These are phyloP conservation scores for Betta splendens DNA, from an alignment of 2,797 vertebrate genomes.

Conservation along the genomic window DNA sequence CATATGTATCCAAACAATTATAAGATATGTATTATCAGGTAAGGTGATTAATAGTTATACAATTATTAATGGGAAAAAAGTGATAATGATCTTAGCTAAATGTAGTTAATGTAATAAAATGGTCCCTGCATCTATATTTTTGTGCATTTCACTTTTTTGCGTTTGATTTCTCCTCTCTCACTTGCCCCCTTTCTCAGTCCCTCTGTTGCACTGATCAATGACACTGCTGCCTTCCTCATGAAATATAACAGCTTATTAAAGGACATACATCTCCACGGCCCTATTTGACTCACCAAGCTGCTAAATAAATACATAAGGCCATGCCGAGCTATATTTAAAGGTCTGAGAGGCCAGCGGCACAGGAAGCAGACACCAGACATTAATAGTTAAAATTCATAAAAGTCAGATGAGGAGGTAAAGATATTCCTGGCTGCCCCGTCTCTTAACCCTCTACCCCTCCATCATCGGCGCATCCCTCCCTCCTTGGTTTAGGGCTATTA, in stretches of 20 bases:
- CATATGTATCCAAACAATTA: neutral
- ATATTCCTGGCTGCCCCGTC: slow-evolving; percentile 75
- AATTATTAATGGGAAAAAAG: neutral
- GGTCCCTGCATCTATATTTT: neutral
- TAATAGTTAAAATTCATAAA: slow-evolving; percentile 89
- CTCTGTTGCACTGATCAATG: slow-evolving; percentile 75
- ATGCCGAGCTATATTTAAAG: slow-evolving; percentile 68
- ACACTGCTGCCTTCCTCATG: slow-evolving; percentile 74
- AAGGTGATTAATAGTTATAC: neutral
- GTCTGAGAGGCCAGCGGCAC: slow-evolving; percentile 59
- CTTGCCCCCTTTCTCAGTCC: slow-evolving; percentile 26
- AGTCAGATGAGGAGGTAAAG: slow-evolving; percentile 83
- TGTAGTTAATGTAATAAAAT: neutral
- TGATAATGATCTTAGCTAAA: neutral
- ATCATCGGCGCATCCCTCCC: slow-evolving; percentile 25
- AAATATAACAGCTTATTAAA: slow-evolving; percentile 85
- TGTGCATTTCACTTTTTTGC: neutral
- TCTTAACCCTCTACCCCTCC: slow-evolving; percentile 59
- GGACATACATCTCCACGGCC: slow-evolving; percentile 78
- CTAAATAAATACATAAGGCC: slow-evolving; percentile 72
- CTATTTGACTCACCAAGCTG: slow-evolving; percentile 74
- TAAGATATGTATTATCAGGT: neutral
- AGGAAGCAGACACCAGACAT: slow-evolving; percentile 71
- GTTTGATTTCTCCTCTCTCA: slow-evolving; percentile 20
- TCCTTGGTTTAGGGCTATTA: slow-evolving; percentile 65